phyloP scores from a whole-genome alignment of 2,113 vertebrate species.

The Romanogobio albipinnatus region DNA sequence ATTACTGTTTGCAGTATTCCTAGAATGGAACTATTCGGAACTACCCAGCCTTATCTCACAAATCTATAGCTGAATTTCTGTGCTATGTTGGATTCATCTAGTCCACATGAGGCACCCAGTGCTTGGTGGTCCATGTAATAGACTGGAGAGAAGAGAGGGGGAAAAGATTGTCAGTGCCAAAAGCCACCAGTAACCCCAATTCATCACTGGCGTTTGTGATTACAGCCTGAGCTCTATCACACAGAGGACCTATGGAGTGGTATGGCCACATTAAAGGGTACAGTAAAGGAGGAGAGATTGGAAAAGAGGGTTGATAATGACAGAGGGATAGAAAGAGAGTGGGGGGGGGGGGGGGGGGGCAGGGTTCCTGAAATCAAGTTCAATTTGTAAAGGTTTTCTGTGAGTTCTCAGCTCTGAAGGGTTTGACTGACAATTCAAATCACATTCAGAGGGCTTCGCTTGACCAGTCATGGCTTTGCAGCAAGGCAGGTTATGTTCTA shows the following conservation, averaged over 20 bases:
- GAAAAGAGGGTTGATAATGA: slow-evolving; percentile 43
- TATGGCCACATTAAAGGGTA: slow-evolving; percentile 47
- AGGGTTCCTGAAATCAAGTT: slow-evolving; percentile 10
- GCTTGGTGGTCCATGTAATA: slow-evolving; percentile 35
- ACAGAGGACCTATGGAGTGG: slow-evolving; percentile 28
- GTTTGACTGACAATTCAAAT: neutral
- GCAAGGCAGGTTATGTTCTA: neutral
- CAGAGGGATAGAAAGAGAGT: slow-evolving; percentile 29
- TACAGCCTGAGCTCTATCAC: slow-evolving; percentile 28
- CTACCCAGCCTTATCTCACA: neutral
- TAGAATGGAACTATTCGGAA: neutral
- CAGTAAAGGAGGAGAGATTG: slow-evolving; percentile 27
- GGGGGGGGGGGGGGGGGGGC: neutral
- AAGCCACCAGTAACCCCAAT: neutral
- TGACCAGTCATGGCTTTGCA: neutral
- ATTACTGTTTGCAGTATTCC: neutral
- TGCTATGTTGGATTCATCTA: neutral
- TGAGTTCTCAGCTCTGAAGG: neutral
- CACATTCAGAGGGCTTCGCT: neutral
- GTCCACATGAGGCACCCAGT: neutral
- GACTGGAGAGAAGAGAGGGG: neutral
- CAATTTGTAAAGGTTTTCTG: neutral
- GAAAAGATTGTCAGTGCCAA: slow-evolving; percentile 6
- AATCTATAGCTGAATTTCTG: neutral
- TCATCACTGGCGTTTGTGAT: slow-evolving; percentile 38